phyloP scores from a whole-genome alignment of 2,888 invertebrate genomes.

The Atethmia centrago region DNA sequence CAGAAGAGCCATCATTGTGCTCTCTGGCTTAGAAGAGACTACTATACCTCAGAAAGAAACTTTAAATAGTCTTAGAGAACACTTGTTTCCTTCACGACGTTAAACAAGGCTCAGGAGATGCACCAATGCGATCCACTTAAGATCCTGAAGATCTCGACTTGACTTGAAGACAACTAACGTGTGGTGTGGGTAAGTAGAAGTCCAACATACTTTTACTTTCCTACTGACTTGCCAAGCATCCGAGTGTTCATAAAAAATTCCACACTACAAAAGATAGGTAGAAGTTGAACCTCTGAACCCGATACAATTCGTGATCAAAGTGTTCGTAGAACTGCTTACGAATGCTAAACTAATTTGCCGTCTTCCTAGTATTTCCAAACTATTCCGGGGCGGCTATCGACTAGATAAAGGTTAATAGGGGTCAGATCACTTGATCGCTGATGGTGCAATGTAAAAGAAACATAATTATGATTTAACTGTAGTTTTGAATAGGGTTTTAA shows the following conservation, averaged over 20 bases:
- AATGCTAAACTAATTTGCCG: slow-evolving; percentile 52
- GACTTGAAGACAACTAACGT: not conserved
- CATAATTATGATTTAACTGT: slow-evolving; percentile 53
- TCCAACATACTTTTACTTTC: not conserved
- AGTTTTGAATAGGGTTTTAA: slow-evolving; percentile 51
- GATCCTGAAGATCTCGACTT: not conserved
- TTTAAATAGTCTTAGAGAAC: not conserved
- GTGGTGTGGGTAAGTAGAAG: not conserved
- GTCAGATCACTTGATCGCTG: slow-evolving; percentile 41
- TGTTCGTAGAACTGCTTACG: slow-evolving; percentile 47
- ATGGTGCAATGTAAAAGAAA: slow-evolving; percentile 36
- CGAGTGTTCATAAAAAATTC: not conserved
- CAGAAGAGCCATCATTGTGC: not conserved
- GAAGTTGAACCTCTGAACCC: slow-evolving; percentile 43
- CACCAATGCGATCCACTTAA: not conserved
- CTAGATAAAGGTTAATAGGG: slow-evolving; percentile 57
- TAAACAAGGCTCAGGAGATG: not conserved
- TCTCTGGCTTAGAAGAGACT: not conserved
- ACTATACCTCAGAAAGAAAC: not conserved
- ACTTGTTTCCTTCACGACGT: not conserved
- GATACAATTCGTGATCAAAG: slow-evolving; percentile 23
- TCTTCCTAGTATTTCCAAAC: slow-evolving; percentile 51
- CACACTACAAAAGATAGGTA: not conserved
- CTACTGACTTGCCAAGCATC: not conserved
- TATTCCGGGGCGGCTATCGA: slow-evolving; percentile 38